Conservation (phyloP, 2,797 vertebrate genomes). For the Sebastes steindachneri region DNA sequence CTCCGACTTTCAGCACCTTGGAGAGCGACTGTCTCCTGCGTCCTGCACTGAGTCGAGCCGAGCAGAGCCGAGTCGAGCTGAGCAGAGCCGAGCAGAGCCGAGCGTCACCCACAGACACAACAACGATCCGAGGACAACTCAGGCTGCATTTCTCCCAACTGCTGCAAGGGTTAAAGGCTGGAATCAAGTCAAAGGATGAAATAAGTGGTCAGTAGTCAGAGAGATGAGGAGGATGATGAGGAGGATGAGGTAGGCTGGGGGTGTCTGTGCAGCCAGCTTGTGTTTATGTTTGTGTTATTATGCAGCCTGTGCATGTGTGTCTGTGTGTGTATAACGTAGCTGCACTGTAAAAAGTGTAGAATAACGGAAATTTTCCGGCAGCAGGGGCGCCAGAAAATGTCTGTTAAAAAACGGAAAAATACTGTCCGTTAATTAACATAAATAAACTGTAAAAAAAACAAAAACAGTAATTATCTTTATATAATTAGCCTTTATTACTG, state of each 20-base stretch:
- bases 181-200: constrained; percentile 22
- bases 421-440: too few relatives aligned
- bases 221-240: background rate
- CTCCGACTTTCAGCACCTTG: constrained; percentile 79
- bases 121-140: constrained; percentile 36
- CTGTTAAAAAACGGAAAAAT: too few relatives aligned
- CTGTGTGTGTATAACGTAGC: background rate
- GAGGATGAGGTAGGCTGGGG: constrained; percentile 4
- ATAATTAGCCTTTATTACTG: too few relatives aligned
- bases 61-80: constrained; percentile 15
- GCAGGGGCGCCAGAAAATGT: too few relatives aligned
- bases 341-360: too few relatives aligned
- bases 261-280: constrained; percentile 2
- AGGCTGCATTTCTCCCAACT: background rate
- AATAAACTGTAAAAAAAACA: too few relatives aligned
- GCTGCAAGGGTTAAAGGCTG: constrained; percentile 3
- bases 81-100: background rate
- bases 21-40: constrained; percentile 75
- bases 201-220: constrained; percentile 16
- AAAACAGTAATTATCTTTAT: too few relatives aligned
- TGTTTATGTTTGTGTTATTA: constrained; percentile 11
- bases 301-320: background rate
- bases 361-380: too few relatives aligned
- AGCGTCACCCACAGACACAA: constrained; percentile 62
- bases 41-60: constrained; percentile 60